Conservation (phyloP, 2,888 invertebrate genomes). For the Andrena haemorrhoa region DNA sequence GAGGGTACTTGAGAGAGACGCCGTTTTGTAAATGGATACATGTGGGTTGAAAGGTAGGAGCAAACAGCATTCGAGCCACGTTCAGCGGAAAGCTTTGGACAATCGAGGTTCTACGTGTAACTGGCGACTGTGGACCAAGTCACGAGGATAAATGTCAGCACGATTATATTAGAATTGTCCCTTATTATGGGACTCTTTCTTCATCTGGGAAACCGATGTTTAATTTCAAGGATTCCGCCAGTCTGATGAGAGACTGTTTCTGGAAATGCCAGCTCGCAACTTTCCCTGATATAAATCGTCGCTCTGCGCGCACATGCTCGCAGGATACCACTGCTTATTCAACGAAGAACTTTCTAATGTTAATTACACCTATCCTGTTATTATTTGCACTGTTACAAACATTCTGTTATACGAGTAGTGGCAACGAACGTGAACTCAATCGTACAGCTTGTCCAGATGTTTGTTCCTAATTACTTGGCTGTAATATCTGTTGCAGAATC, state of each 20-base stretch:
- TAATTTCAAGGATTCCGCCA: slow-evolving; percentile 18
- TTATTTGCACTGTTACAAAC: slow-evolving; percentile 20
- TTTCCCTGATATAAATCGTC: slow-evolving; percentile 55
- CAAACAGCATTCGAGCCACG: background rate
- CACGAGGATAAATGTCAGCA: slow-evolving; percentile 49
- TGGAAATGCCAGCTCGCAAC: slow-evolving; percentile 39
- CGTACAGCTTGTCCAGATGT: too few species aligned
- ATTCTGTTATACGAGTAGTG: slow-evolving; percentile 11
- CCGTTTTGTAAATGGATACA: background rate
- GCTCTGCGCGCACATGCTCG: slow-evolving; percentile 20
- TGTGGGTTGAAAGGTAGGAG: too few species aligned
- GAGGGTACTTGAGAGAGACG: background rate
- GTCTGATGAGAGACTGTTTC: slow-evolving; percentile 17
- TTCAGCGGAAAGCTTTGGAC: slow-evolving; percentile 2
- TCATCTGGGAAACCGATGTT: slow-evolving; percentile 23
- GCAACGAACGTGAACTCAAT: too few species aligned
- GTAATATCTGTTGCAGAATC: too few species aligned
- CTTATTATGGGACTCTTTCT: slow-evolving; percentile 28
- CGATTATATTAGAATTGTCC: slow-evolving; percentile 42
- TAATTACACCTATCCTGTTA: slow-evolving; percentile 44
- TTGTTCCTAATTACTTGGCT: too few species aligned
- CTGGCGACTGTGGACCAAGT: slow-evolving; percentile 60
- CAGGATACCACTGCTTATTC: slow-evolving; percentile 9
- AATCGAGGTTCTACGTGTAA: slow-evolving; percentile 28
- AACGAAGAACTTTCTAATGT: slow-evolving; percentile 47